phyloP scores from a whole-genome alignment of 2,113 vertebrate genomes.

The Anthoscopus minutus region DNA sequence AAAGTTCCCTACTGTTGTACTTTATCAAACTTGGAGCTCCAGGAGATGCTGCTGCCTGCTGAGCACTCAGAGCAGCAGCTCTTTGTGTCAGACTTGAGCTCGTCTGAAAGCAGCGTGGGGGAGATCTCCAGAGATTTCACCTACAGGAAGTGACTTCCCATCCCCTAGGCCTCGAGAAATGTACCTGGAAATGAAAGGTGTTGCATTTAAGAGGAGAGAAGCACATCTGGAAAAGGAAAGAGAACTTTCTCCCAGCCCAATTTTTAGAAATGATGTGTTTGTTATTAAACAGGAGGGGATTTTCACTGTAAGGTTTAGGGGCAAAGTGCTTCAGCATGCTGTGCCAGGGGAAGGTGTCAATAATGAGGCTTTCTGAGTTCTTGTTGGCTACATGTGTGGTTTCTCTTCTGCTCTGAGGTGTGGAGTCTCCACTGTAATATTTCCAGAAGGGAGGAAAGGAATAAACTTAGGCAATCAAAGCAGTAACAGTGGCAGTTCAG shows the following conservation, averaged over 20 bases:
- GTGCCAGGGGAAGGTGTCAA: constrained; percentile 60
- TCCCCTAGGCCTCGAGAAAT: not conserved
- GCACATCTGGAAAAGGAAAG: not conserved
- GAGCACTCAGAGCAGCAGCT: not conserved
- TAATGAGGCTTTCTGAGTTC: constrained; percentile 67
- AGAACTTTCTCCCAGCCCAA: not conserved
- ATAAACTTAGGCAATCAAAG: not conserved
- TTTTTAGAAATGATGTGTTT: not conserved
- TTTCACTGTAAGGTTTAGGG: constrained; percentile 13
- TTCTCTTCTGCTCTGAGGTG: constrained; percentile 59
- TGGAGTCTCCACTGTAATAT: constrained; percentile 19
- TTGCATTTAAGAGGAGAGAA: not conserved
- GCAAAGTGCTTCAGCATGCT: constrained; percentile 46
- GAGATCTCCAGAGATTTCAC: not conserved
- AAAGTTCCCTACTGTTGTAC: not conserved
- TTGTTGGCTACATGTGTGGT: constrained; percentile 53
- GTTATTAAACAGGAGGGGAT: not conserved
- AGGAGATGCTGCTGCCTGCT: not conserved
- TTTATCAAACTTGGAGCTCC: not conserved
- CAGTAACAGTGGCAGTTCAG: not conserved
- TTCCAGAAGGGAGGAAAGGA: not conserved
- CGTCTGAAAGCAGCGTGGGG: not conserved
- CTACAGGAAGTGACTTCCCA: not conserved
- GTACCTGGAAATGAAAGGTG: not conserved
- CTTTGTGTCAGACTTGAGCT: not conserved